Base-by-base conservation (phyloP, 1,140 invertebrate species). In the Heliconius hermathena region DNA sequence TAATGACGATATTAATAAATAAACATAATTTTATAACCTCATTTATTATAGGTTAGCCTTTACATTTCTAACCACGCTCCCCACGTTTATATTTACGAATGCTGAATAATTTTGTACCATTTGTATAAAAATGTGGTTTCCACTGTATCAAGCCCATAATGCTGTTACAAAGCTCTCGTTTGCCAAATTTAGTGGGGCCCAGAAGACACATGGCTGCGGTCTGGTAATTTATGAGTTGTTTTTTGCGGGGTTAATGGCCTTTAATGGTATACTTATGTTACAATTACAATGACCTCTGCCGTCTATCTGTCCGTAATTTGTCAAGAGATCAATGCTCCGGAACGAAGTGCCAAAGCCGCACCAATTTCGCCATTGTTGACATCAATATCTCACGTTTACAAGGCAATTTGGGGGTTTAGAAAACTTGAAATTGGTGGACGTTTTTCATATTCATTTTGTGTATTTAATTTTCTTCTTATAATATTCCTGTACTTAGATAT, bases 261-360 rank as follows among this genome's bases (percentile, higher is more conserved):
- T 79, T 83, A 82, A 83, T 83, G 82, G 82, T 81, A 78, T 77
- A 81, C 81, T 82, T 79, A 80, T 83, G 82, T 82, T 80, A 83
- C 82, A 83, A 83, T 83, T 83, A 83, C 80, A 83, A 81, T 81
- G 80, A 77, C 82, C 82, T 82, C 73, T 60, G 75, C 73, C 75
- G 52, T 80, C 54, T 80, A 73, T 71, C 74, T 74, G 75, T 78
- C 80, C 80, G 82, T 83, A 74, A 81, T 83, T 83, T 83, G 82
- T 83, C 77, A 46, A 66, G 72, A 70, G 78, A 74, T 82, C 80
- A 82, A 82, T 83, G 82, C 71, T 29, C 76, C 78, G 78, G 60
- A 54, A 73, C 81, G 26, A 20, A 71, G 57, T 71, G 9, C 38
- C n/a, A 20, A 52, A 72, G 66, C 73, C 38, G 66, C 49, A 38